Conservation (phyloP, 1,140 invertebrate genomes). For the Grapholita molesta region DNA sequence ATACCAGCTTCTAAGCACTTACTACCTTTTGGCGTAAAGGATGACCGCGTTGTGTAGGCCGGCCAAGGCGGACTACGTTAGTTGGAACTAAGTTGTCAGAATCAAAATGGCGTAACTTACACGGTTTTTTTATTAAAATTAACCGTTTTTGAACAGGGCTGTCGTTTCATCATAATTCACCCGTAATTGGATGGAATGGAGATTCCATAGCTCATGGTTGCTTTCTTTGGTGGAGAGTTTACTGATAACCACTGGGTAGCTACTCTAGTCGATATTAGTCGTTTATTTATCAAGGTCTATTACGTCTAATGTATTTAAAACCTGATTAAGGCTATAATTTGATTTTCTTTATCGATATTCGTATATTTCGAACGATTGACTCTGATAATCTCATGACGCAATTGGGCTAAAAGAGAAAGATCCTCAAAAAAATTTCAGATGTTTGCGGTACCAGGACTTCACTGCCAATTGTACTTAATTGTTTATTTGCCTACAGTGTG, state of each 20-base stretch:
- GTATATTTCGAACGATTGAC: no score
- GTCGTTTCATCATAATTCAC: conserved; percentile 8
- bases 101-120: background rate
- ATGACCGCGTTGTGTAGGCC: background rate
- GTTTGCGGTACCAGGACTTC: no score
- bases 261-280: no score
- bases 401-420: no score
- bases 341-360: no score
- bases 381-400: no score
- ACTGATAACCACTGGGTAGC: background rate
- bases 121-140: background rate
- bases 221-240: background rate
- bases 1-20: background rate
- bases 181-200: conserved; percentile 3
- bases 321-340: no score
- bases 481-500: no score
- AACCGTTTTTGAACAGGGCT: background rate
- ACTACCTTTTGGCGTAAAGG: background rate
- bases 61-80: background rate
- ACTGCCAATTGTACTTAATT: no score
- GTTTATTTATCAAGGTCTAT: no score
- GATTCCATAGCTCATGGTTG: background rate
- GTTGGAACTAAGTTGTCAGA: background rate
- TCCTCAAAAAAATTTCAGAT: no score
- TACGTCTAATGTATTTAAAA: no score